Percentiles rank a stretch among this genome's conserved stretches.
Evolutionary conservation across 2,888 invertebrate genomes (phyloP).

Genomic region (Sinohyriopsis cumingii): DNA sequence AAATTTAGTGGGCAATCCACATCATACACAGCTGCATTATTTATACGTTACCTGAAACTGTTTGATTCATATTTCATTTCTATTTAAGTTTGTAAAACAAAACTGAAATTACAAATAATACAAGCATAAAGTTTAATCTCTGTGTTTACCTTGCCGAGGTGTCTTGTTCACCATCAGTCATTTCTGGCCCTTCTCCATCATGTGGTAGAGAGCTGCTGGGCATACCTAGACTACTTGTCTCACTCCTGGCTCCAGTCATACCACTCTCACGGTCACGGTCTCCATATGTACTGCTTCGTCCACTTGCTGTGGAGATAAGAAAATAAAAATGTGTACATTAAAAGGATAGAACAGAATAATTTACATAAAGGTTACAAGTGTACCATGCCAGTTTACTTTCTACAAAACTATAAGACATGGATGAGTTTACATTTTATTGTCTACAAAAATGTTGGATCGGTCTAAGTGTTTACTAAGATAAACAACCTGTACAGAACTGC

Average conservation of each 20-base stretch:
- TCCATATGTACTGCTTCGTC: constrained; percentile 92
- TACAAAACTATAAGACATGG: too few relatives aligned
- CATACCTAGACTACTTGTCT: constrained; percentile 76
- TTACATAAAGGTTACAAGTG: too few relatives aligned
- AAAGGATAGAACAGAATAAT: too few relatives aligned
- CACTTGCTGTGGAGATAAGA: constrained; percentile 78
- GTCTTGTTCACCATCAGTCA: constrained; percentile 49
- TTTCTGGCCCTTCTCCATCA: constrained; percentile 51
- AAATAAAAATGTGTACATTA: neutral
- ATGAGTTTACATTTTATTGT: too few relatives aligned
- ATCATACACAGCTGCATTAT: too few relatives aligned
- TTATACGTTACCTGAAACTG: too few relatives aligned
- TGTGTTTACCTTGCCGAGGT: constrained; percentile 43
- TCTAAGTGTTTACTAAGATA: too few relatives aligned
- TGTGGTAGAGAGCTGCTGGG: constrained; percentile 61
- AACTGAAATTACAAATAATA: neutral
- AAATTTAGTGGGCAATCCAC: too few relatives aligned
- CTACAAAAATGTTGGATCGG: too few relatives aligned
- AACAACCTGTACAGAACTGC: too few relatives aligned
- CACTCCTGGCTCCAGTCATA: constrained; percentile 75
- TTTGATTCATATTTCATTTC: neutral
- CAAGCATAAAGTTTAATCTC: too few relatives aligned
- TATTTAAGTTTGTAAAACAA: neutral
- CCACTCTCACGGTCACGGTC: constrained; percentile 78
- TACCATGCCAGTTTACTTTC: too few relatives aligned